Conservation (phyloP, 2,113 vertebrate species). For the Cyprinodon tularosa region DNA sequence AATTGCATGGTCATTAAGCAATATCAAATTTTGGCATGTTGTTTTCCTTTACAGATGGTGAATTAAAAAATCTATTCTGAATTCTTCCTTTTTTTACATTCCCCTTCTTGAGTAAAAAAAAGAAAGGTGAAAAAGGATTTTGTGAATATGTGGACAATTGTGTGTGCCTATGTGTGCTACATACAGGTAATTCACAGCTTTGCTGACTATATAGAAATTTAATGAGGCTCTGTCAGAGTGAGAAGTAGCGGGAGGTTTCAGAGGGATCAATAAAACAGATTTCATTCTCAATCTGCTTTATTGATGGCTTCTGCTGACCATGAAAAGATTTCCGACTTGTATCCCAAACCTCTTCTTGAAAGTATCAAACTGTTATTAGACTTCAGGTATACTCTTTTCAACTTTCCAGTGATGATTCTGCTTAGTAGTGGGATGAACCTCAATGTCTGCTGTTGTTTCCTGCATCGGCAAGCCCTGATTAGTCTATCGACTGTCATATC, state of each 20-base stretch:
- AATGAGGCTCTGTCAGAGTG: conserved; percentile 43
- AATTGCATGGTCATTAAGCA: neutral
- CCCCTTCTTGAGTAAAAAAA: neutral
- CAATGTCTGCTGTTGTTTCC: too few species aligned
- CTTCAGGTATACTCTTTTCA: neutral
- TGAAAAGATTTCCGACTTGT: neutral
- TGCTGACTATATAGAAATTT: conserved; percentile 48
- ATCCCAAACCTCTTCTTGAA: neutral
- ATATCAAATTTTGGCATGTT: neutral
- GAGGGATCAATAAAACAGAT: conserved; percentile 49
- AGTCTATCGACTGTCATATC: too few species aligned
- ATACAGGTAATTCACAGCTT: conserved; percentile 43
- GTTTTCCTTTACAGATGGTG: neutral
- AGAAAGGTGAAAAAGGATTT: neutral
- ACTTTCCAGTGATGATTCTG: too few species aligned
- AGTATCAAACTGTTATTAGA: neutral
- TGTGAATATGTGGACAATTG: neutral
- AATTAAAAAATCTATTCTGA: neutral
- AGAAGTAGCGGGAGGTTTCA: conserved; percentile 35
- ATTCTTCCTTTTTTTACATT: neutral
- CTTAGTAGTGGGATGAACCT: too few species aligned
- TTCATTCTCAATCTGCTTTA: conserved; percentile 14
- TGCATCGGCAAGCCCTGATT: too few species aligned
- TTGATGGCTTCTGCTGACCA: conserved; percentile 24
- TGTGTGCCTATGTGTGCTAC: neutral